Evolutionary conservation across 2,888 invertebrate species (phyloP), one percentile per base, ranked within the genome.

Genomic region (Coenonympha arcania): DNA sequence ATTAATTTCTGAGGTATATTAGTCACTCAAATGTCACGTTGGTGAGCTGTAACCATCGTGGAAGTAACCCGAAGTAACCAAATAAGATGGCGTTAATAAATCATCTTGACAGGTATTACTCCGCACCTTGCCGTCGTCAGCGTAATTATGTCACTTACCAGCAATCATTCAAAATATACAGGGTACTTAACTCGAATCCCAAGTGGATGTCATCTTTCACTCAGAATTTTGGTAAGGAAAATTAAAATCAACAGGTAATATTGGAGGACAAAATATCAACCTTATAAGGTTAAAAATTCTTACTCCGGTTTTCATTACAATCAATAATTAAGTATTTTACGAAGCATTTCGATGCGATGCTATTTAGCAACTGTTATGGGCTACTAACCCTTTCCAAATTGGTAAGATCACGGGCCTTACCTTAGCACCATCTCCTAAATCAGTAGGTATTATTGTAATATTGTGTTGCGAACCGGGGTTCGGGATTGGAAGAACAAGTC

Each of bases 31-130:
- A 19, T 19, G 6, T 36, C 36, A 19, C 11, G 19, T n/a, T 48
- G 31, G 31, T 40, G 26, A 48, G 44, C 45, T 37, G 24, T 47
- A 49, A 8, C 36, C 20, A 20, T 24, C 4, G 24, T 53, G 43
- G 30, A 43, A 50, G 37, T 55, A 37, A n/a, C n/a, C n/a, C n/a
- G 60, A 61, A 64, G 61, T 63, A 56, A 69, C 71, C 72, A 79
- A 45, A 77, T 77, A 74, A 75, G 72, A 70, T 59, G 62, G 47
- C 59, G 68, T 65, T 72, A 73, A 83, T 83, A 77, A 80, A 84
- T 84, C 83, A 84, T 80, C 65, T 71, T 76, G 84, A 79, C 82
- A 76, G 81, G 75, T 84, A 82, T 83, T 83, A 76, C 77, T 73
- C 68, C 63, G 65, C 77, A 79, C 78, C 79, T 76, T 65, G 62